A percentile compares a stretch with the other conserved stretches of the same genome.
Evolutionary conservation across 2,113 vertebrate species (phyloP).

Genomic region (Saguinus midas): DNA sequence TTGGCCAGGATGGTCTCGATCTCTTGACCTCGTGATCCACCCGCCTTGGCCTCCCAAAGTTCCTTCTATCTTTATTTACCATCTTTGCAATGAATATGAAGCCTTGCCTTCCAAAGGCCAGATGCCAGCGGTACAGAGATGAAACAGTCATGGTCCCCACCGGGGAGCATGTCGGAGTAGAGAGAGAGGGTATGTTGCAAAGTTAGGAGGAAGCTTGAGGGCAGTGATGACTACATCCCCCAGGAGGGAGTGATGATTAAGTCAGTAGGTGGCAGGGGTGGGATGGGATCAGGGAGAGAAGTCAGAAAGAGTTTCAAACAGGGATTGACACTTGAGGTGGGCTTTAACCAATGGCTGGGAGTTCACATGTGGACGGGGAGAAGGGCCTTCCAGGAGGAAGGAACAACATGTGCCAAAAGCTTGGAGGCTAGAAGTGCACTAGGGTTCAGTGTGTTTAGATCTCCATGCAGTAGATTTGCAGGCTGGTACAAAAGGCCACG

Average conservation of each 20-base stretch:
- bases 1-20: too few relatives aligned
- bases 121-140: background rate
- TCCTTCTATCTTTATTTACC: background rate
- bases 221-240: rapidly evolving
- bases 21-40: too few relatives aligned
- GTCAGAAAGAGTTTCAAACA: background rate
- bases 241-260: background rate
- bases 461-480: background rate
- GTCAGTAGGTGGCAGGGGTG: background rate
- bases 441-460: background rate
- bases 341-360: background rate
- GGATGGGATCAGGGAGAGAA: background rate
- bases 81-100: background rate
- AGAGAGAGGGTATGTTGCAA: background rate
- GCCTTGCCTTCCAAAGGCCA: background rate
- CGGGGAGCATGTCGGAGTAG: background rate
- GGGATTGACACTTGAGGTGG: background rate
- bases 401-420: background rate
- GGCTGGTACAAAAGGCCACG: background rate
- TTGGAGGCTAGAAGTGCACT: background rate
- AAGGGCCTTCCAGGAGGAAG: background rate
- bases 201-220: background rate
- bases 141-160: background rate
- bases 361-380: background rate
- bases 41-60: background rate